Evolutionary conservation across 2,113 vertebrate species (phyloP), one percentile per base, ranked within the genome.

Genomic region (Ramphastos sulfuratus): DNA sequence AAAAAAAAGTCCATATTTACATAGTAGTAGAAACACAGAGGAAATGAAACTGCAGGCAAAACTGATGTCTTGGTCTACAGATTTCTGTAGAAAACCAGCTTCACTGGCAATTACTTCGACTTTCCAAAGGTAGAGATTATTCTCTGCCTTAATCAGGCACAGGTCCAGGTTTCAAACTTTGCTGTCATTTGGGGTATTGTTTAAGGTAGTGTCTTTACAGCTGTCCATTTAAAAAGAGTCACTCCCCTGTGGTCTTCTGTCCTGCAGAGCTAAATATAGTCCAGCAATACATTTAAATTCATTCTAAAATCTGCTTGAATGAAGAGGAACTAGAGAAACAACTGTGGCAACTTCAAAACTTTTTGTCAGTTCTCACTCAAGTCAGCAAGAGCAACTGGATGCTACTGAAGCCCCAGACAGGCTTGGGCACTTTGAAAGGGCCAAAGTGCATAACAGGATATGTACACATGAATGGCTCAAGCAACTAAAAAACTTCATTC

Each of bases 301-400:
- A 93, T 87, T 93, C 87, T 85, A 55, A 92, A 89, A 94, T 87
- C 81, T 72, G 74, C 66, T 12, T 85, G 90, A 93, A 93, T 93
- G 83, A 80, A 74, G 72, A 78, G 31, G 19, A 83, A 56, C 5
- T 48, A 58, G 88, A 79, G 15, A 27, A 85, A 58, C 19, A 15
- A 25, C 42, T 33, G 8, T 55, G 37, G 76, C 44, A 31, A 20
- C 72, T 71, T 30, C 0, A 0, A 20, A 79, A 54, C 25, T 4
- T 79, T 33, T 86, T 69, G 58, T 79, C 42, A 19, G 2, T 65
- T 87, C 46, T 82, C 12, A 4, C 31, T 63, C 9, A 52, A 48
- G 60, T 46, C 50, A 89, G 66, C 27, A 30, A 84, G 54, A 90
- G 39, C 35, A 75, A 79, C 27, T 59, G 35, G 27, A 66, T 54